A percentile compares a stretch with the other conserved stretches of the same genome.
Evolutionary conservation across 1,140 invertebrate genomes (phyloP).

Genomic region (Zaprionus tsacasi): DNA sequence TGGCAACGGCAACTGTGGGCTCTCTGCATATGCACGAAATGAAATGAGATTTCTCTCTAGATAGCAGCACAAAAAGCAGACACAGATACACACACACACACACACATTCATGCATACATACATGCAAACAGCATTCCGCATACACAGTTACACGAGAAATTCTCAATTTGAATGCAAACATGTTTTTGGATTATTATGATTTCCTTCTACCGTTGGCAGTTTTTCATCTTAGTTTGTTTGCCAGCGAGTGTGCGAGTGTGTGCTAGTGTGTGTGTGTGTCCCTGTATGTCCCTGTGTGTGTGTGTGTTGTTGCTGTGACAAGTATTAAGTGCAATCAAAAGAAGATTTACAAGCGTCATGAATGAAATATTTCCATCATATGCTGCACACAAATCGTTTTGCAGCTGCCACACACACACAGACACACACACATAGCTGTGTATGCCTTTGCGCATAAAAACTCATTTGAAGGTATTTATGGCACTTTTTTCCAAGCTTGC

Average conservation of each 20-base stretch:
- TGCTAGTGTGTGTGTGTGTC: conserved; percentile 30
- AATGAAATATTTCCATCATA: conserved; percentile 82
- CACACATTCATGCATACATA: not conserved
- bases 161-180: conserved; percentile 82
- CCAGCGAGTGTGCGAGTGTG: conserved; percentile 7
- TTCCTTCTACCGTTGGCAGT: conserved; percentile 69
- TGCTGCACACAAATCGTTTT: conserved; percentile 53
- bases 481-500: conserved; percentile 28
- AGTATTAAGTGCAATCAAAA: conserved; percentile 83
- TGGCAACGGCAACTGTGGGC: conserved; percentile 22
- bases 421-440: not conserved
- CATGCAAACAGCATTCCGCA: not conserved
- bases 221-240: conserved; percentile 51
- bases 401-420: not conserved
- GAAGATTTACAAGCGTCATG: conserved; percentile 82
- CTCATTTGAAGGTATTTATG: conserved; percentile 77
- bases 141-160: conserved; percentile 55
- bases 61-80: conserved; percentile 24
- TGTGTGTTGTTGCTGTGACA: conserved; percentile 63
- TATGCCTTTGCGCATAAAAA: conserved; percentile 58
- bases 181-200: conserved; percentile 78
- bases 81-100: conserved; percentile 7
- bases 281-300: no score
- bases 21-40: conserved; percentile 58
- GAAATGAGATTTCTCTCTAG: conserved; percentile 77